Conservation (phyloP, 2,888 invertebrate genomes). For the Trissolcus japonicus region DNA sequence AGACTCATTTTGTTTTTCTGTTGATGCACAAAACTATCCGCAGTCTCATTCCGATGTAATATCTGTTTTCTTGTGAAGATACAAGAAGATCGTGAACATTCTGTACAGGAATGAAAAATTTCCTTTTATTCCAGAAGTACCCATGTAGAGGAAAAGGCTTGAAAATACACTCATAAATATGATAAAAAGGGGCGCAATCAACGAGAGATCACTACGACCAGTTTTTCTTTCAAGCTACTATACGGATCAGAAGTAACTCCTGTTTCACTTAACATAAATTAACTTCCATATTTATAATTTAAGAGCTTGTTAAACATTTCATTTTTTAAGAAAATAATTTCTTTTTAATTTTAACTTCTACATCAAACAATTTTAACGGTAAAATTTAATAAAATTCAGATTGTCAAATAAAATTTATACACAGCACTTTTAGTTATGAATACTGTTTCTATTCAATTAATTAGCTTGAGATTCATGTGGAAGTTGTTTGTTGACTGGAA, state of each 20-base stretch:
- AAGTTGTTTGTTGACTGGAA: too few relatives aligned
- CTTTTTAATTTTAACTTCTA: too few relatives aligned
- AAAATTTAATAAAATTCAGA: too few relatives aligned
- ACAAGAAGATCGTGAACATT: conserved; percentile 53
- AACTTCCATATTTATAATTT: too few relatives aligned
- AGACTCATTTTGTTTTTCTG: conserved; percentile 42
- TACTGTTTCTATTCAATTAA: too few relatives aligned
- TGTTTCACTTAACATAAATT: background rate
- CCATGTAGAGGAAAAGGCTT: conserved; percentile 16
- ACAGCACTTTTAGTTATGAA: too few relatives aligned
- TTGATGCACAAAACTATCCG: conserved; percentile 33
- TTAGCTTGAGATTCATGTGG: too few relatives aligned
- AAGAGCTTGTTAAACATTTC: too few relatives aligned
- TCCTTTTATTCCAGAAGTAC: conserved; percentile 30
- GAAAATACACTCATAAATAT: conserved; percentile 24
- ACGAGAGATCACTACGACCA: conserved; percentile 15
- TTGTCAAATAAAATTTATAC: too few relatives aligned
- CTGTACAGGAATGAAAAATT: conserved; percentile 63
- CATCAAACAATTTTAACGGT: too few relatives aligned
- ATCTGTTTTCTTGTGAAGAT: conserved; percentile 30
- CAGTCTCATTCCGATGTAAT: conserved; percentile 27
- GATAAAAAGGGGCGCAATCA: conserved; percentile 19
- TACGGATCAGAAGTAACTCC: conserved; percentile 53
- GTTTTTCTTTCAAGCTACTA: conserved; percentile 33
- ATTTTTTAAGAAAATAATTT: too few relatives aligned